A percentile compares a stretch with the other conserved stretches of the same genome.
Conservation (phyloP, 1,140 invertebrate species). For the Drosophila equinoxialis region DNA sequence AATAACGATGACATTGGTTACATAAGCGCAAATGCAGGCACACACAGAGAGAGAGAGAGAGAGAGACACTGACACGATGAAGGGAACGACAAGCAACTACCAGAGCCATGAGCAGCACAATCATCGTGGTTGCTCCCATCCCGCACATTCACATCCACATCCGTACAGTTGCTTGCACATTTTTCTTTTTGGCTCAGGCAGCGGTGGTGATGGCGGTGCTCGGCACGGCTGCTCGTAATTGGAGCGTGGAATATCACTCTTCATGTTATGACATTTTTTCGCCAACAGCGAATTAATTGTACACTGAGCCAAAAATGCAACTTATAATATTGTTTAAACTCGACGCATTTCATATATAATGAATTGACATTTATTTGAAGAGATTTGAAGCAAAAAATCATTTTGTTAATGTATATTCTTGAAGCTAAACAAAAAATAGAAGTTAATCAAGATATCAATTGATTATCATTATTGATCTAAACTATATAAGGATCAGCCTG, state of each 20-base stretch:
- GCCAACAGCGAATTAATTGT: conserved; percentile 80
- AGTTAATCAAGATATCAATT: too few relatives aligned
- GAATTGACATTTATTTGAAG: background rate
- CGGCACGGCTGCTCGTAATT: conserved; percentile 77
- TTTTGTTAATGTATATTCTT: too few relatives aligned
- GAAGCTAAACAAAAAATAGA: too few relatives aligned
- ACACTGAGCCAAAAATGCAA: conserved; percentile 48
- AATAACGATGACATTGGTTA: conserved; percentile 81
- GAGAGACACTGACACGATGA: conserved; percentile 8
- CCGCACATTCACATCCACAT: conserved; percentile 10
- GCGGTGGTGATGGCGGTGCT: conserved; percentile 18
- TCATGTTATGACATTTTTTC: conserved; percentile 82
- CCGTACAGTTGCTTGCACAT: conserved; percentile 52
- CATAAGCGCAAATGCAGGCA: conserved; percentile 72
- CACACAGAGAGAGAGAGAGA: conserved; percentile 11
- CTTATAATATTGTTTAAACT: too few relatives aligned
- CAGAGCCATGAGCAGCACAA: conserved; percentile 22
- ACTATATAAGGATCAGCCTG: too few relatives aligned
- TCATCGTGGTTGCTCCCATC: conserved; percentile 16
- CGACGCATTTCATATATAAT: background rate
- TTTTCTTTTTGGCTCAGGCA: conserved; percentile 53
- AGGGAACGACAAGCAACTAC: conserved; percentile 7
- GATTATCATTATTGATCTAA: too few relatives aligned
- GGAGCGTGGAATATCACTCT: conserved; percentile 82
- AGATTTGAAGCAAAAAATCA: too few relatives aligned